phyloP scores from a whole-genome alignment of 23 tunicate genomes.

The Styela clava region DNA sequence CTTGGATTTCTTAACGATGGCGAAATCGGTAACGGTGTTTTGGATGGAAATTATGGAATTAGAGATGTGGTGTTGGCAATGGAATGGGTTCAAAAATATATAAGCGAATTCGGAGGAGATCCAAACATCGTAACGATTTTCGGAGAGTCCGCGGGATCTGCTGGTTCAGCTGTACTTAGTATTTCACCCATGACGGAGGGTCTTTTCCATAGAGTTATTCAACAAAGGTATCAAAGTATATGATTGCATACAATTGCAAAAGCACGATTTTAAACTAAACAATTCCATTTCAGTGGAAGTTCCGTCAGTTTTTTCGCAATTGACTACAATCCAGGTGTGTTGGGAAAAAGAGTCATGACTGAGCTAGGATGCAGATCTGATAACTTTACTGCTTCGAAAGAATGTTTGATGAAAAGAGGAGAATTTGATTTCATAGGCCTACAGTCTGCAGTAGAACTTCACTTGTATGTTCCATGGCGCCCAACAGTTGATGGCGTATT shows the following conservation, averaged over 20 bases:
- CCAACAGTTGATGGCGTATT: slow-evolving; percentile 20
- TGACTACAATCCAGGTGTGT: slow-evolving; percentile 19
- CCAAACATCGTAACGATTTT: slow-evolving; percentile 20
- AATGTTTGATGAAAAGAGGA: slow-evolving; percentile 14
- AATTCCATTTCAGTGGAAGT: too few species aligned
- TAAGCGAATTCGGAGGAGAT: slow-evolving; percentile 26
- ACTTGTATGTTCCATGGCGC: slow-evolving; percentile 18
- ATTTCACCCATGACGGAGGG: slow-evolving; percentile 23
- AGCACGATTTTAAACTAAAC: too few species aligned
- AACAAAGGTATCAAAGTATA: slow-evolving; percentile 24
- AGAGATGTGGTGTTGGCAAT: slow-evolving; percentile 17
- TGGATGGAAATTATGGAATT: slow-evolving; percentile 33
- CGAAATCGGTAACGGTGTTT: neutral
- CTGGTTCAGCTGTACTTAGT: slow-evolving; percentile 16
- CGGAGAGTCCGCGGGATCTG: slow-evolving; percentile 26
- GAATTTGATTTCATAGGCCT: slow-evolving; percentile 13
- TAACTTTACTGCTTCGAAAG: neutral
- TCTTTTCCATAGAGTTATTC: slow-evolving; percentile 12
- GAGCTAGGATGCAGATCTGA: slow-evolving; percentile 24
- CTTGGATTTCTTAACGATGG: slow-evolving; percentile 31
- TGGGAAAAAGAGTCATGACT: slow-evolving; percentile 11
- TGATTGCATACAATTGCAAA: too few species aligned
- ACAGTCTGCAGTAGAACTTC: neutral
- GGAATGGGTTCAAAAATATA: slow-evolving; percentile 28
- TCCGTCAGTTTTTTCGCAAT: slow-evolving; percentile 20